Base-by-base conservation (phyloP, 2,888 invertebrate species). In the Mallateleia sp. region DNA sequence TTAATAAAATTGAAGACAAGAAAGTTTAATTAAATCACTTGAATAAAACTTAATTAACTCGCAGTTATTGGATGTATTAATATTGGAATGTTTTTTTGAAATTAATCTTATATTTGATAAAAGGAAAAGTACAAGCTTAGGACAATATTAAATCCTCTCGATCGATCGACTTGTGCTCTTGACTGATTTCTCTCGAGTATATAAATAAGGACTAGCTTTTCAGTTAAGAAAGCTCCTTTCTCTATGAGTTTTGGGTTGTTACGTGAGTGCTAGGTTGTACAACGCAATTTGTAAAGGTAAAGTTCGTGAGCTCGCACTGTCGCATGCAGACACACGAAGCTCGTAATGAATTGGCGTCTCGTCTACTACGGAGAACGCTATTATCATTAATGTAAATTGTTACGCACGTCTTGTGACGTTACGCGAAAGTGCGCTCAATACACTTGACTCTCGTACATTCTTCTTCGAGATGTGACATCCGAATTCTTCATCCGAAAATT, bases 331-430 rank as follows among this genome's bases (percentile, higher is more conserved):
- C 50, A 24, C 62, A 69, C 71, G 62, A 54, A 60, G 60, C 80
- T 58, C 60, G 50, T 80, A 80, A 80, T 74, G 79, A 85, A 74
- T 79, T 69, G 75, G 67, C 60, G 71, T 64, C 83, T 77, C 22
- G 75, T 83, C 83, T 77, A 56, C 56, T 64, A 34, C 71, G 64
- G n/a, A 75, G 83, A 45, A 77, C 18, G 38, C 77, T 77, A 77
- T 83, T 83, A 83, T 83, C 83, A 77, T 83, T 83, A 77, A 67
- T 77, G 82, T 54, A 75, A 83, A 83, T 83, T 69, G 82, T 83
- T 83, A 67, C 82, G 75, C 69, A 67, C 58, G 32, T 81, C 75
- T 83, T 75, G 28, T 52, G 47, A 32, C 32, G 58, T 67, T 81
- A 58, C 72, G 34, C 28, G 66, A 81, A 82, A 82, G 60, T 56